Base-by-base conservation (phyloP, 2,888 invertebrate genomes). In the Nomada fabriciana region DNA sequence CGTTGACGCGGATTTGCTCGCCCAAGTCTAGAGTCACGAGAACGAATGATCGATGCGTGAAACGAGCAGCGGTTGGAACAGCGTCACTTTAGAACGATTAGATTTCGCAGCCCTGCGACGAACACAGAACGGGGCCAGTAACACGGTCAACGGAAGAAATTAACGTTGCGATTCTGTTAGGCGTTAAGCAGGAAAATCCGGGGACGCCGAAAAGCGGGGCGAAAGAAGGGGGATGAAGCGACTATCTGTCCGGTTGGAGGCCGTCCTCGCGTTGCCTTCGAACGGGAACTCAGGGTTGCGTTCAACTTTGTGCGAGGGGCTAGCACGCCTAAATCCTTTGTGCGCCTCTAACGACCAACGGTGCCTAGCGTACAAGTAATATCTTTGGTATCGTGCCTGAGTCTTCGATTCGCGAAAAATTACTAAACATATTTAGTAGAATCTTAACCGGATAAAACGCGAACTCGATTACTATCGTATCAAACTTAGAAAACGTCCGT, bases 351-450 rank as follows among this genome's bases (percentile, higher is more conserved):
- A 91, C 90, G 88, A 89, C 78, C 55, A 88, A 92, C 90, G 57
- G 11, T 25, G 23, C 91, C 23, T 91, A 91, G 81, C 91, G 90
- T 88, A 91, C 83, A 86, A 87, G 87, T 90, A 90, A 91, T 91
- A 92, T 93, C 93, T 93, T 94, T 93, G 93, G 93, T 93, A 93
- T 93, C 88, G 85, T 92, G 93, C 92, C 93, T 93, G 92, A 93
- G 93, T 91, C 90, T 89, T 91, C 89, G 57, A 89, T 85, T 79
- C 81, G 83, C 72, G 81, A 86, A 82, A 67, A 86, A 84, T 80
- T 78, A 83, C 78, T 87, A 83, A 86, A 80, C 82, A 72, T 20
- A 25, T 42, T 86, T 61, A 68, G 76, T 80, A 68, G 74, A 85
- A 86, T 52, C 85, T 85, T 77, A 76, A 68, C 64, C 65, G 84